Evolutionary conservation across 2,113 vertebrate genomes (phyloP).

Genomic region (Gymnobelideus leadbeateri): DNA sequence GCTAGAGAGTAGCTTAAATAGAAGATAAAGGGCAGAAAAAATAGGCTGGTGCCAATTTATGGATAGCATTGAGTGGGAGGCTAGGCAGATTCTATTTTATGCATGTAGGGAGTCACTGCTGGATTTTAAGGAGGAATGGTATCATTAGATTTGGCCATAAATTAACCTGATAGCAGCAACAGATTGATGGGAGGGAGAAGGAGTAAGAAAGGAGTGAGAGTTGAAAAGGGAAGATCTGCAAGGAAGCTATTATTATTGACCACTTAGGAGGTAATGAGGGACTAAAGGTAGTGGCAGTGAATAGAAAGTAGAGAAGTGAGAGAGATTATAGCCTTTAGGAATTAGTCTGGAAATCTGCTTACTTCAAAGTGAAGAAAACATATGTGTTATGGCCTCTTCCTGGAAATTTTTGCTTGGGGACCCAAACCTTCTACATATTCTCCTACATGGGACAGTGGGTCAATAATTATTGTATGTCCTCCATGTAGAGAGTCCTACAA

Average conservation of each 20-base stretch:
- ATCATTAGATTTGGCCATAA: background rate
- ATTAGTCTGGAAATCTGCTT: background rate
- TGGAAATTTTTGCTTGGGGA: background rate
- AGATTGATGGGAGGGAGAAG: background rate
- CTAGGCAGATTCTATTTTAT: background rate
- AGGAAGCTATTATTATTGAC: background rate
- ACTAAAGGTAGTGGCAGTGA: background rate
- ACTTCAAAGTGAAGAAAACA: background rate
- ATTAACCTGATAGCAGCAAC: background rate
- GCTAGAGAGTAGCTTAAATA: background rate
- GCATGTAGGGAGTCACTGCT: background rate
- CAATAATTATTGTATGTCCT: background rate
- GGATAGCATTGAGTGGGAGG: background rate
- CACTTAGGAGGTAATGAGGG: background rate
- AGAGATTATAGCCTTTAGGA: background rate
- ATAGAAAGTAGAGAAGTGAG: background rate
- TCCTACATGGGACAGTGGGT: background rate
- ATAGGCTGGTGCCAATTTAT: background rate
- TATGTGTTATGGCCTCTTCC: background rate
- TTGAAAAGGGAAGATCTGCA: background rate
- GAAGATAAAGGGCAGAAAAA: background rate
- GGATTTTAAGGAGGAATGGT: background rate
- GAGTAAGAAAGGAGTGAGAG: background rate
- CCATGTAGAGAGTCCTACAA: background rate
- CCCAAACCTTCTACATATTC: background rate